A percentile compares a stretch with the other conserved stretches of the same genome.
phyloP scores from a whole-genome alignment of 2,113 vertebrate genomes.

The Aramus guarauna region DNA sequence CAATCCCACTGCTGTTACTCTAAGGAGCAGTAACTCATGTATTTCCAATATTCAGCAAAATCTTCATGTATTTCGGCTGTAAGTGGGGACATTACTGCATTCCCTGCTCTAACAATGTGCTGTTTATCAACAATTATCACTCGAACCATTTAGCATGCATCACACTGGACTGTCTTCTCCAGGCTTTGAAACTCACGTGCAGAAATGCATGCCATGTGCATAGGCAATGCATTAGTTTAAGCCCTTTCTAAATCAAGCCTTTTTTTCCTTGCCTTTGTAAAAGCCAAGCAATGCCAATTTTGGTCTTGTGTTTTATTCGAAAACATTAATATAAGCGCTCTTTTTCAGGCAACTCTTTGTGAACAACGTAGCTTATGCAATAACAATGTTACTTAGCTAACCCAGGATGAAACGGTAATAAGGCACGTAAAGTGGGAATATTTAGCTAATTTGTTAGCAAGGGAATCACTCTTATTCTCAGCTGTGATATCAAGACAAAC shows the following conservation, averaged over 20 bases:
- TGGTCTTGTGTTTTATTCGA: background rate
- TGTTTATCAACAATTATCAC: background rate
- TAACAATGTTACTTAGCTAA: background rate
- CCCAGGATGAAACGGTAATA: background rate
- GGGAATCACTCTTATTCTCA: background rate
- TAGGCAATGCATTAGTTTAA: background rate
- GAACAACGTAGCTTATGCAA: background rate
- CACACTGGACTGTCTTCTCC: rapidly evolving
- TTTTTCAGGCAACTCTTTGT: background rate
- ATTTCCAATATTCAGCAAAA: background rate
- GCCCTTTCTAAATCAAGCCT: background rate
- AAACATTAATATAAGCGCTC: background rate
- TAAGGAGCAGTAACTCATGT: background rate
- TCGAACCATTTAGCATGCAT: background rate
- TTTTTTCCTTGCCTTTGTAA: background rate
- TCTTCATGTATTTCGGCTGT: background rate
- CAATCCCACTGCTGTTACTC: background rate
- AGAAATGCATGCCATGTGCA: background rate
- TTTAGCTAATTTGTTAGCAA: background rate
- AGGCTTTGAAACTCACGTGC: background rate
- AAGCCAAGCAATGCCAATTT: background rate
- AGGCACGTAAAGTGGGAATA: background rate
- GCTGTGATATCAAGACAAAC: background rate
- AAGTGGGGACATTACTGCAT: too few relatives aligned
- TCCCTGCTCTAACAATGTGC: background rate